Evolutionary conservation across 2,888 invertebrate species (phyloP).

Genomic region (Hofmannophila pseudospretella): DNA sequence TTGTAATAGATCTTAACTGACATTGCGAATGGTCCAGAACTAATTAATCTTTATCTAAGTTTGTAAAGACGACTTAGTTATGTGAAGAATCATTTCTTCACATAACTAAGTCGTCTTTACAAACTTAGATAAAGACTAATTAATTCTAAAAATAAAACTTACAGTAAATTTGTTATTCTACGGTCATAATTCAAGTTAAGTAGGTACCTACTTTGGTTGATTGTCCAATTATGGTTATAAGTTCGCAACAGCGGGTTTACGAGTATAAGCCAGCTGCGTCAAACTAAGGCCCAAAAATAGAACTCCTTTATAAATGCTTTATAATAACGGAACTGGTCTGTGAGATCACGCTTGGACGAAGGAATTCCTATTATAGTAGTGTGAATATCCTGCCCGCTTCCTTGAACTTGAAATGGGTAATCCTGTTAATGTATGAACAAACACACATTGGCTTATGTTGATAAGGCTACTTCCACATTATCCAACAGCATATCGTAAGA

Average conservation of each 20-base stretch:
- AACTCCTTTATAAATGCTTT: neutral
- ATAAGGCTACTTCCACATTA: conserved; percentile 11
- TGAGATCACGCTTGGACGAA: neutral
- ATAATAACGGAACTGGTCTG: neutral
- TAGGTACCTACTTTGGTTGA: no score
- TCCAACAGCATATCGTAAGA: no score
- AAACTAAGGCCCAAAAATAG: neutral
- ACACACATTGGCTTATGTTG: conserved; percentile 11
- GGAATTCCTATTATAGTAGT: neutral
- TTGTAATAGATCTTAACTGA: no score
- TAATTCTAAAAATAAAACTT: no score
- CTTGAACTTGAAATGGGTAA: conserved; percentile 18
- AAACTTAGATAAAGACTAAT: no score
- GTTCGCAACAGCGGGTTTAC: neutral
- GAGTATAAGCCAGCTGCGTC: neutral
- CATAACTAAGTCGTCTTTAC: no score
- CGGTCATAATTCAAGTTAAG: no score
- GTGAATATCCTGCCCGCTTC: conserved; percentile 1
- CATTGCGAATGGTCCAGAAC: no score
- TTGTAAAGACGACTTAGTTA: no score
- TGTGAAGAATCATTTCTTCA: no score
- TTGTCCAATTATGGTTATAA: conserved; percentile 1
- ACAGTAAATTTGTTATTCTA: no score
- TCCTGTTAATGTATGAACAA: conserved; percentile 20
- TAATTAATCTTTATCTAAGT: no score